Percentiles rank a stretch among this genome's conserved stretches.
Evolutionary conservation across 2,797 vertebrate genomes (phyloP).

Genomic region (Sylvilagus floridanus): DNA sequence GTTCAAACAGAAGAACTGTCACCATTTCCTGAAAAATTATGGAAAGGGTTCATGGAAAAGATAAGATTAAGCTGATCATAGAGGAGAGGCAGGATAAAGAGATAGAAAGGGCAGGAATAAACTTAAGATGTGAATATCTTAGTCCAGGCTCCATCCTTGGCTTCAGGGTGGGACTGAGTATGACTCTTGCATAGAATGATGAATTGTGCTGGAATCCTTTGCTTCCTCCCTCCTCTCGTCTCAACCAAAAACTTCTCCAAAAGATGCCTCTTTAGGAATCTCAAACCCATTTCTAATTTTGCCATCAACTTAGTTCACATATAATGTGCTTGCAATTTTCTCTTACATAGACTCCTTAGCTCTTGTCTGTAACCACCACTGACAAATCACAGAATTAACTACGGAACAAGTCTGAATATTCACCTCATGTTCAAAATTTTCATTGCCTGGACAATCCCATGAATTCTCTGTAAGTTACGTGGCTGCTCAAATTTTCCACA

Average conservation of each 20-base stretch:
- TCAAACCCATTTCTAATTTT: background rate
- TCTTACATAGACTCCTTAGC: background rate
- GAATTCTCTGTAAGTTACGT: background rate
- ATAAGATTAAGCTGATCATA: background rate
- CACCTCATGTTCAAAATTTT: background rate
- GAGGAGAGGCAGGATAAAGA: background rate
- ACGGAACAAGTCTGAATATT: background rate
- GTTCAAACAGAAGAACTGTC: background rate
- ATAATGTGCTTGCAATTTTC: background rate
- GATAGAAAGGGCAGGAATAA: background rate
- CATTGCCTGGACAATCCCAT: background rate
- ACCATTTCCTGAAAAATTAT: background rate
- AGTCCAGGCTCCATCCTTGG: background rate
- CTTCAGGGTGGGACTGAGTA: background rate
- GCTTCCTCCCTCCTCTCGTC: too few relatives aligned
- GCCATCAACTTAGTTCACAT: accelerated
- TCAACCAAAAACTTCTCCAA: background rate
- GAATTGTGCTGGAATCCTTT: background rate
- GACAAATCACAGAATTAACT: background rate
- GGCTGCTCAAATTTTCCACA: background rate
- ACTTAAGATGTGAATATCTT: background rate
- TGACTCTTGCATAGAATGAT: background rate
- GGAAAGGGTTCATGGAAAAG: background rate
- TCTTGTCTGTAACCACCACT: background rate
- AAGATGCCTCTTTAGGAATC: background rate